Conservation (phyloP, 2,797 vertebrate species). For the Anguilla megastoma region DNA sequence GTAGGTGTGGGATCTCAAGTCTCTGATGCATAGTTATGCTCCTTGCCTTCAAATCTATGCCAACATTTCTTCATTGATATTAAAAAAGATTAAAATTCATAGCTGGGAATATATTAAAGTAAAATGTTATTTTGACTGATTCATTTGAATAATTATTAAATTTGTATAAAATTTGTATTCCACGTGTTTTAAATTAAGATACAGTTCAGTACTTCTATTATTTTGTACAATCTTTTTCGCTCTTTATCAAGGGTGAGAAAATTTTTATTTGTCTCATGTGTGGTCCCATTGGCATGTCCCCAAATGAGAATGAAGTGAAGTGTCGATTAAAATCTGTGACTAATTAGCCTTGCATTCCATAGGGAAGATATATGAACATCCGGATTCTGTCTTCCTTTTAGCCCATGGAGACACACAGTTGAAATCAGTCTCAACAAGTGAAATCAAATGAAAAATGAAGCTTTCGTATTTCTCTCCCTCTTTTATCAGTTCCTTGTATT, state of each 20-base stretch:
- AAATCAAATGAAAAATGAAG: not conserved
- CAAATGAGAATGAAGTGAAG: conserved; percentile 22
- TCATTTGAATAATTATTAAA: not conserved
- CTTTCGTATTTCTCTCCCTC: not conserved
- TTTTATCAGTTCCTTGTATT: not conserved
- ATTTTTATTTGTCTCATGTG: not conserved
- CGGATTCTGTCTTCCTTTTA: not conserved
- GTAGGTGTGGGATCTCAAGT: not conserved
- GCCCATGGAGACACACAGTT: not conserved
- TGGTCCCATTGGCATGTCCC: not conserved
- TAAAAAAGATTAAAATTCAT: too few species aligned
- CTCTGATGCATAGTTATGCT: too few species aligned
- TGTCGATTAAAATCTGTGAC: conserved; percentile 18
- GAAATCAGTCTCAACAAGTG: not conserved
- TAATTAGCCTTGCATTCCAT: conserved; percentile 5
- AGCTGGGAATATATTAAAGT: too few species aligned
- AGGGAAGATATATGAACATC: not conserved
- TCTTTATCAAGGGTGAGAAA: not conserved
- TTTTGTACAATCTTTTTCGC: too few species aligned
- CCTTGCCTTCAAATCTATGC: too few species aligned
- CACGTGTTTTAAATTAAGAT: too few species aligned
- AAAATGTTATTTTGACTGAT: too few species aligned
- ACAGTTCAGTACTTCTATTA: too few species aligned
- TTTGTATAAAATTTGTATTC: too few species aligned
- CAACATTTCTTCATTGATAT: too few species aligned